These are phyloP conservation scores for Cactoblastis cactorum DNA, from an alignment of 2,888 invertebrate species.

Conservation along the genomic window DNA sequence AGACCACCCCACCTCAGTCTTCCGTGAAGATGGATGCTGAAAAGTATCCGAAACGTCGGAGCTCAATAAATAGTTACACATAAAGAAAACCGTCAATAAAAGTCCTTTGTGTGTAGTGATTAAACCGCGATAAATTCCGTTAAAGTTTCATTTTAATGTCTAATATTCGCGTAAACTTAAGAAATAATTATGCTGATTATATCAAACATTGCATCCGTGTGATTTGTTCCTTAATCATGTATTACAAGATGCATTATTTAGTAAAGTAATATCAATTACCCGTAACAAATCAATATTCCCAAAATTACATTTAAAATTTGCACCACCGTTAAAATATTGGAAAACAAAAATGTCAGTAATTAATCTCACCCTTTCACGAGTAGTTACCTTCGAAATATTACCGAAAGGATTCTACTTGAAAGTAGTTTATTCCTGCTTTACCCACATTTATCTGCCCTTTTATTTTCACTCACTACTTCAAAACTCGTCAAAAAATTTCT, in stretches of 20 bases:
- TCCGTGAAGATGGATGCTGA: too few relatives aligned
- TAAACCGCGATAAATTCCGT: too few relatives aligned
- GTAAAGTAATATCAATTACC: neutral
- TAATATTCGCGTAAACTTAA: too few relatives aligned
- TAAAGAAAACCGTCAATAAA: too few relatives aligned
- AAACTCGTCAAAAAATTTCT: neutral
- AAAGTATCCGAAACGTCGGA: too few relatives aligned
- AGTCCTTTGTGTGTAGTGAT: too few relatives aligned
- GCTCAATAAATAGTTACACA: too few relatives aligned
- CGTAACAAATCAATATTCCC: neutral
- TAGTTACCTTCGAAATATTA: conserved; percentile 48
- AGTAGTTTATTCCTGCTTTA: neutral
- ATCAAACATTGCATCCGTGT: too few relatives aligned
- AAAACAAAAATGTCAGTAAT: conserved; percentile 63
- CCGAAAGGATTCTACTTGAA: conserved; percentile 47
- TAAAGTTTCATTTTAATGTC: too few relatives aligned
- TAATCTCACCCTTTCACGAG: conserved; percentile 78
- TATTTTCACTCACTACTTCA: neutral
- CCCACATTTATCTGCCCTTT: neutral
- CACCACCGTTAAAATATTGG: conserved; percentile 10
- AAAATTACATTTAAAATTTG: neutral
- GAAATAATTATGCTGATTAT: too few relatives aligned
- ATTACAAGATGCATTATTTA: neutral
- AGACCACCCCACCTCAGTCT: too few relatives aligned
- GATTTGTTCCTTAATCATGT: too few relatives aligned